Conservation (phyloP, 2,888 invertebrate genomes). For the Rhagonycha lutea region DNA sequence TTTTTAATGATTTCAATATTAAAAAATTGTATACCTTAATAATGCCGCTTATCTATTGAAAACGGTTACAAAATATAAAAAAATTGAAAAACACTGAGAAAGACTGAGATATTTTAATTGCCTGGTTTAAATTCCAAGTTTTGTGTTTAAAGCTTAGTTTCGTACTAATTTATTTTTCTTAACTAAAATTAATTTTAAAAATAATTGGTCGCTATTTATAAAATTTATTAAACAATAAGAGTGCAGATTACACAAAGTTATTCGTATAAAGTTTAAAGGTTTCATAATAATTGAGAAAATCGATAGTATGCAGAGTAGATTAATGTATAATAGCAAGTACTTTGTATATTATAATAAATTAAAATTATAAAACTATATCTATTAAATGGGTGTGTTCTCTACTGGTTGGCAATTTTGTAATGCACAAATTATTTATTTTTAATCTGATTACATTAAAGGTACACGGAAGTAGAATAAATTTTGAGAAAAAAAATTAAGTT, state of each 20-base stretch:
- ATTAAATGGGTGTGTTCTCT: no score
- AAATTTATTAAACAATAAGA: not conserved
- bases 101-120: not conserved
- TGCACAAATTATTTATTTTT: no score
- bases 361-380: not conserved
- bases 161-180: not conserved
- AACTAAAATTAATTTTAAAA: not conserved
- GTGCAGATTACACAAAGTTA: not conserved
- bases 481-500: no score
- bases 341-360: not conserved
- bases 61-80: not conserved
- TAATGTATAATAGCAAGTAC: not conserved
- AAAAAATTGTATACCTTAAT: no score
- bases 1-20: no score
- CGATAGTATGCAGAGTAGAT: not conserved
- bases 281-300: not conserved
- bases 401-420: no score
- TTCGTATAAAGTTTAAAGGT: not conserved
- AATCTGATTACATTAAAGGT: no score
- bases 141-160: not conserved
- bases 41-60: not conserved
- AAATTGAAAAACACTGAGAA: not conserved
- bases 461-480: no score
- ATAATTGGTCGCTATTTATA: not conserved
- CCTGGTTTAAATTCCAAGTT: not conserved